Conservation (phyloP, 2,797 vertebrate genomes). For the Leptodactylus fallax region DNA sequence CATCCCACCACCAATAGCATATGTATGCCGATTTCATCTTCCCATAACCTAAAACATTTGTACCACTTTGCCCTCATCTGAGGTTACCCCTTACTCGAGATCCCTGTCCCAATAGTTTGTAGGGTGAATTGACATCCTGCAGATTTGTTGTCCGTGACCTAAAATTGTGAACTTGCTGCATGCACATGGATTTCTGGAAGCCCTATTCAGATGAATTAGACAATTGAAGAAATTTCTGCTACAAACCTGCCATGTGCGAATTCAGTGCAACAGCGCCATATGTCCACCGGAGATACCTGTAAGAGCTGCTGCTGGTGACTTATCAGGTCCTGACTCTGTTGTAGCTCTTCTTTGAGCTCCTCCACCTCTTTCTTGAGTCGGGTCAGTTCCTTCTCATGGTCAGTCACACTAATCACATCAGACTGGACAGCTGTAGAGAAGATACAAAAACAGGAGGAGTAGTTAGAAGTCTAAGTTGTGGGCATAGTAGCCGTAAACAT, state of each 20-base stretch:
- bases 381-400: conserved; percentile 80
- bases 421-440: not conserved
- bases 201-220: not conserved
- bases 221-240: too few relatives aligned
- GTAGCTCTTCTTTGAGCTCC: conserved; percentile 56
- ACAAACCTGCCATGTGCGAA: too few relatives aligned
- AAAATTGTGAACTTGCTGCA: too few relatives aligned
- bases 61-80: not conserved
- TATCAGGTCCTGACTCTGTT: conserved; percentile 75
- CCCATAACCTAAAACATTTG: not conserved
- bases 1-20: too few relatives aligned
- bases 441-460: not conserved
- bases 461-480: too few relatives aligned
- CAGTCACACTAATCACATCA: conserved; percentile 67
- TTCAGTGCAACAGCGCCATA: not conserved
- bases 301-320: conserved; percentile 78
- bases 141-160: too few relatives aligned
- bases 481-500: too few relatives aligned
- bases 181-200: too few relatives aligned
- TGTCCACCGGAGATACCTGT: conserved; percentile 72
- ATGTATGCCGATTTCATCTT: not conserved
- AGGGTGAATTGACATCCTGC: too few relatives aligned
- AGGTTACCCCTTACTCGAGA: not conserved
- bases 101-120: too few relatives aligned
- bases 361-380: conserved; percentile 76